Base-by-base conservation (phyloP, 2,888 invertebrate species). In the Ormyrus pomaceus region DNA sequence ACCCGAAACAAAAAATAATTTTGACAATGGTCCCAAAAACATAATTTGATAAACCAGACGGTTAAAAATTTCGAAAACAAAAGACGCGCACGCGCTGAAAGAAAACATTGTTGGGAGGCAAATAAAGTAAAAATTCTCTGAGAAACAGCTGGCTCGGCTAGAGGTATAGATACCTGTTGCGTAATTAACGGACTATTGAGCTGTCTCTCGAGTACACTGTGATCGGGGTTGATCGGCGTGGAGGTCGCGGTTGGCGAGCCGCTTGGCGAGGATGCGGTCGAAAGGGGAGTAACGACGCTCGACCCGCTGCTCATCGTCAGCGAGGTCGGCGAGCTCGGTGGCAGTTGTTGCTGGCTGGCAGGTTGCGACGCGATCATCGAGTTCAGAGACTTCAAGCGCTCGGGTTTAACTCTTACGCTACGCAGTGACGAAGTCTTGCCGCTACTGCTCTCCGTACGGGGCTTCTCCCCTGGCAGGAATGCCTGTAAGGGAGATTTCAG, bases 331-430 rank as follows among this genome's bases (percentile, higher is more conserved):
- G 90, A 88, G 84, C 88, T 90, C 79, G 90, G 34, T 34, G 34
- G 89, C 83, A 88, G 85, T 76, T 84, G 80, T 84, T 87, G 87
- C 75, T 87, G 85, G 78, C 79, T 72, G 19, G 84, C 80, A 51
- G 88, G 83, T 34, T 34, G 34, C 34, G 84, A 85, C n/a, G 90
- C 88, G 82, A 89, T 89, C 80, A 89, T 88, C 64, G 90, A 89
- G 82, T 89, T 90, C 53, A 91, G 79, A 4, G 90, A 90, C 82
- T 91, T 91, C 46, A 91, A 88, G 19, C 93, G 89, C 83, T 93
- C 93, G 0, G 94, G 93, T 87, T 95, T 95, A 0, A 95, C 94
- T 8, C 95, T 91, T 51, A 95, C 94, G 58, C 94, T 94, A 59
- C 95, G 92, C 69, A 93, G 86, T 5, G 93, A 92, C 11, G 93